Conservation (phyloP, 2,113 vertebrate species). For the Gyps fulvus region DNA sequence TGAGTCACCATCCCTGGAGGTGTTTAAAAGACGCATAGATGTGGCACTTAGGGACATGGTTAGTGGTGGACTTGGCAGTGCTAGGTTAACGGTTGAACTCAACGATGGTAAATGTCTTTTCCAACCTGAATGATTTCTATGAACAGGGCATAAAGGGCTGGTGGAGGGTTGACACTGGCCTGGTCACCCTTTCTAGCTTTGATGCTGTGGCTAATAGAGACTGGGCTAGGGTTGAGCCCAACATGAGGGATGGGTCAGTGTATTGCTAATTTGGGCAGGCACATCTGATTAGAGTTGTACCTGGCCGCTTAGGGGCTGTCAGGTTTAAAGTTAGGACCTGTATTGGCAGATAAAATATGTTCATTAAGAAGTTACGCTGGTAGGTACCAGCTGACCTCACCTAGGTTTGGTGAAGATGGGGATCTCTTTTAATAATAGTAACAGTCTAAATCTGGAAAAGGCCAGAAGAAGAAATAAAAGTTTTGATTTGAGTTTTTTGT, state of each 20-base stretch:
- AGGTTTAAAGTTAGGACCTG: background rate
- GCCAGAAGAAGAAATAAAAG: background rate
- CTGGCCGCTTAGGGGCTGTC: background rate
- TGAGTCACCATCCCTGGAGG: too few species aligned
- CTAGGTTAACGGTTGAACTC: too few species aligned
- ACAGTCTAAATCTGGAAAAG: background rate
- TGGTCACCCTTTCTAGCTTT: background rate
- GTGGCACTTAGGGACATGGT: too few species aligned
- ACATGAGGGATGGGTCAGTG: background rate
- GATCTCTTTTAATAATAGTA: background rate
- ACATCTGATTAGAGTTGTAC: background rate
- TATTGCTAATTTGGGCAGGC: background rate
- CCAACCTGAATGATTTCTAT: too few species aligned
- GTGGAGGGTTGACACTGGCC: background rate
- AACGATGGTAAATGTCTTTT: too few species aligned
- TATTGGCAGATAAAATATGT: rapidly evolving
- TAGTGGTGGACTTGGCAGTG: too few species aligned
- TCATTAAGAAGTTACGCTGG: rapidly evolving
- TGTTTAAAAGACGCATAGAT: too few species aligned
- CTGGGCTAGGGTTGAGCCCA: background rate
- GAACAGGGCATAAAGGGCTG: rapidly evolving
- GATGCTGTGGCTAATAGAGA: background rate
- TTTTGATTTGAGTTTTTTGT: rapidly evolving
- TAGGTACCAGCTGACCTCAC: background rate
- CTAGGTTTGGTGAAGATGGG: background rate